A percentile compares a stretch with the other conserved stretches of the same genome.
Conservation (phyloP, 2,888 invertebrate species). For the Mellilla xanthometata region DNA sequence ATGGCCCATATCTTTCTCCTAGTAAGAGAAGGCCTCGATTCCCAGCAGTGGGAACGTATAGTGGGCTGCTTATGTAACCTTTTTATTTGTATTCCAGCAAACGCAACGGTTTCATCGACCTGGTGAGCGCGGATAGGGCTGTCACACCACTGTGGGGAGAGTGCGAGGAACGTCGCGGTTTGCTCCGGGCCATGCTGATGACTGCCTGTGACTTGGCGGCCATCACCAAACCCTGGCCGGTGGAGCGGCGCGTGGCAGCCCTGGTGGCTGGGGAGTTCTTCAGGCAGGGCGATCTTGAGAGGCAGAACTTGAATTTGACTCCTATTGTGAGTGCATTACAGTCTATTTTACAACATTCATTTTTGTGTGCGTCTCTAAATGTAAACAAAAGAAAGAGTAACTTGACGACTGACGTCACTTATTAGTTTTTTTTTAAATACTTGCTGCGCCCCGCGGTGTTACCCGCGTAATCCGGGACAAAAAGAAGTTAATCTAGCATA, state of each 20-base stretch:
- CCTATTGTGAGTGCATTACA: slow-evolving; percentile 87
- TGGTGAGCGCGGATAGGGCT: slow-evolving; percentile 78
- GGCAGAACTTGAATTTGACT: slow-evolving; percentile 93
- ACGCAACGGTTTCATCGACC: slow-evolving; percentile 91
- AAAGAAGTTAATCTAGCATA: too few relatives aligned
- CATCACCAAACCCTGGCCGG: slow-evolving; percentile 97
- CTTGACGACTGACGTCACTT: too few relatives aligned
- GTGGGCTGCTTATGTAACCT: neutral
- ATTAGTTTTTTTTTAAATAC: too few relatives aligned
- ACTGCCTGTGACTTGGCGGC: slow-evolving; percentile 97
- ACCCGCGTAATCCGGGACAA: too few relatives aligned
- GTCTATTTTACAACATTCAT: too few relatives aligned
- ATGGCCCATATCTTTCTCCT: too few relatives aligned
- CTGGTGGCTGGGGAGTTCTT: slow-evolving; percentile 96
- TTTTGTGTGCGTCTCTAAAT: too few relatives aligned
- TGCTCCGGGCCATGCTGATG: slow-evolving; percentile 96
- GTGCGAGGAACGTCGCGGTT: slow-evolving; percentile 89
- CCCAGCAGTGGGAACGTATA: too few relatives aligned
- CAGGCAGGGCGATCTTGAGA: slow-evolving; percentile 95
- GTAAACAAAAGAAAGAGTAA: too few relatives aligned
- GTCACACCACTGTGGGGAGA: slow-evolving; percentile 84
- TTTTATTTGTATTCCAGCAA: slow-evolving; percentile 82
- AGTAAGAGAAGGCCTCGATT: too few relatives aligned
- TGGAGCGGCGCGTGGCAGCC: slow-evolving; percentile 95
- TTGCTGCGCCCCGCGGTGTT: too few relatives aligned